A percentile compares a stretch with the other conserved stretches of the same genome.
Conservation (phyloP, 2,797 vertebrate genomes). For the Kryptopterus vitreolus region DNA sequence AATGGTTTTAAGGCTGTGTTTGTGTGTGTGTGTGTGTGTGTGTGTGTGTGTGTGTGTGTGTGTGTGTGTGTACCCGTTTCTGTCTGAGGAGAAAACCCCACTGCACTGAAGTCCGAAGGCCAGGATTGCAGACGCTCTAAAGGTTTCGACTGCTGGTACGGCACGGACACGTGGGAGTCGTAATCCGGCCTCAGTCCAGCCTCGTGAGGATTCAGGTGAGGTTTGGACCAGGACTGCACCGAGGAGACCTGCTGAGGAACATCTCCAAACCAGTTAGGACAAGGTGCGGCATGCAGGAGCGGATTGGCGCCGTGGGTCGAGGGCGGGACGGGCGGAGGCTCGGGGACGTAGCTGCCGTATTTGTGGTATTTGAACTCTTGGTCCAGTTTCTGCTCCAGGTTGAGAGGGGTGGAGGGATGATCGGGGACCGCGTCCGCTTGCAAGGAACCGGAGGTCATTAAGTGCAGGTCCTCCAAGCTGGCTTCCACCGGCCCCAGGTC, state of each 20-base stretch:
- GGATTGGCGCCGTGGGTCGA: not conserved
- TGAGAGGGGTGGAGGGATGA: not conserved
- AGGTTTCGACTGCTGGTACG: constrained; percentile 3
- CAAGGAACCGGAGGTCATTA: constrained; percentile 46
- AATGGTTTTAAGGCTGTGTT: too few relatives aligned
- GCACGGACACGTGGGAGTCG: constrained; percentile 6
- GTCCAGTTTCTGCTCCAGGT: constrained; percentile 82
- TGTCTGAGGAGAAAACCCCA: not conserved
- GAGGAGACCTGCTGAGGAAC: constrained; percentile 58
- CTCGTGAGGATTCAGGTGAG: constrained; percentile 47
- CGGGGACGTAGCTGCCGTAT: constrained; percentile 72
- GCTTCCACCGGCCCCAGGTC: constrained; percentile 69
- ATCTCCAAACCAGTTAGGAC: constrained; percentile 50
- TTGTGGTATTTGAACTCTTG: constrained; percentile 84
- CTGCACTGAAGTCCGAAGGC: constrained; percentile 39
- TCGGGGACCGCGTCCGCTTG: constrained; percentile 59
- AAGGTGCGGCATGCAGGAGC: constrained; percentile 20
- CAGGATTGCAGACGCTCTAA: constrained; percentile 65
- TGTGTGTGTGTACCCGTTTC: constrained; percentile 60
- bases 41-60: too few relatives aligned
- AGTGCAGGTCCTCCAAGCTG: constrained; percentile 74
- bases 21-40: too few relatives aligned
- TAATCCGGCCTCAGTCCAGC: not conserved
- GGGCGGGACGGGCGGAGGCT: constrained; percentile 58
- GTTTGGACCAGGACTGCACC: constrained; percentile 72